Percentiles rank a stretch among this genome's conserved stretches.
Conservation (phyloP, 2,888 invertebrate species). For the Aporophyla lueneburgensis region DNA sequence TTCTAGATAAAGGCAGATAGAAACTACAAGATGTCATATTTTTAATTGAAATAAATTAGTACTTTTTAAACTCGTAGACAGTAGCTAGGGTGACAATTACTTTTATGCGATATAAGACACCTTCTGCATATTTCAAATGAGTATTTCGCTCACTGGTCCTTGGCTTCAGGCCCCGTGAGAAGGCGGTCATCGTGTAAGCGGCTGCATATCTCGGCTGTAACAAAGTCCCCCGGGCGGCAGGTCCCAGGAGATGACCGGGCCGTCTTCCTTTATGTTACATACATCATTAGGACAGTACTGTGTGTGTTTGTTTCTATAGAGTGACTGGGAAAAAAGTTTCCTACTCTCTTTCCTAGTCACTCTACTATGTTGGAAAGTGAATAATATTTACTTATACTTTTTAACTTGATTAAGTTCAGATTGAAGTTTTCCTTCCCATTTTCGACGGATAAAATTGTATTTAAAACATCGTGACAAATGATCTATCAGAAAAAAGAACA, state of each 20-base stretch:
- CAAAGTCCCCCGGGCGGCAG: constrained; percentile 68
- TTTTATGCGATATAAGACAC: not conserved
- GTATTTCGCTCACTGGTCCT: constrained; percentile 26
- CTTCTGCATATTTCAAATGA: constrained; percentile 1
- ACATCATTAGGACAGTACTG: constrained; percentile 30
- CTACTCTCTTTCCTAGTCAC: too few species aligned
- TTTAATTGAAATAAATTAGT: not conserved
- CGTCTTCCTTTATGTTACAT: constrained; percentile 41
- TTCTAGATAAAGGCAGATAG: too few species aligned
- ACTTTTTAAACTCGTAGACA: not conserved
- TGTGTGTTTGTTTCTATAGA: not conserved
- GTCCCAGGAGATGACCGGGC: constrained; percentile 32
- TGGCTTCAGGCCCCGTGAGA: constrained; percentile 27
- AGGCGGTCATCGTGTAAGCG: constrained; percentile 58
- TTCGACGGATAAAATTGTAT: not conserved
- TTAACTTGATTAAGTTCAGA: not conserved
- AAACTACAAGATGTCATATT: not conserved
- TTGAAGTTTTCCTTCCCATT: not conserved
- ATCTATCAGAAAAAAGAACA: not conserved
- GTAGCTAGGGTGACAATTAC: not conserved
- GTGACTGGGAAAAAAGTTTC: not conserved
- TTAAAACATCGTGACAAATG: not conserved
- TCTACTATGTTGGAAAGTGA: not conserved
- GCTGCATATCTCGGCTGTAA: constrained; percentile 69
- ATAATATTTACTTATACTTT: not conserved